Percentiles rank a stretch among this genome's conserved stretches.
phyloP scores from a whole-genome alignment of 1,140 invertebrate genomes.

The Mesaphorura yosii region DNA sequence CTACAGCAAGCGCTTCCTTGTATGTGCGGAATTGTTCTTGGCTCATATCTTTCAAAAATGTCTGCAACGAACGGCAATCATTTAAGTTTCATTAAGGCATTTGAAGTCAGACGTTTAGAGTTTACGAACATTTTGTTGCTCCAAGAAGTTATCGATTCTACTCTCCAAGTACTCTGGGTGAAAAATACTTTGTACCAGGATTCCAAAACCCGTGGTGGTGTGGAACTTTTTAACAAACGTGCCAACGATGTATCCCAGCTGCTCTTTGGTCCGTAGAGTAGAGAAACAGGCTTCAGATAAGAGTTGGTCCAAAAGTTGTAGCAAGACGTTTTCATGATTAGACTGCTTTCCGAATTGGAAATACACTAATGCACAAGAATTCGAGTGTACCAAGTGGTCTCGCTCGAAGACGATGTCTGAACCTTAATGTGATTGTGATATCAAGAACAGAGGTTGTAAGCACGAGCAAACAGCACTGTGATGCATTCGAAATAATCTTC shows the following conservation, averaged over 20 bases:
- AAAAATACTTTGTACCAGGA: slow-evolving; percentile 82
- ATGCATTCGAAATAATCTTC: too few relatives aligned
- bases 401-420: slow-evolving; percentile 58
- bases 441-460: too few relatives aligned
- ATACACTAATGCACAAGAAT: slow-evolving; percentile 74
- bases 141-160: slow-evolving; percentile 75
- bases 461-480: background rate
- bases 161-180: slow-evolving; percentile 70
- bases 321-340: slow-evolving; percentile 62
- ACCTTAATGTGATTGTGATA: too few relatives aligned
- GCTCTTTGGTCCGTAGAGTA: slow-evolving; percentile 75
- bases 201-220: slow-evolving; percentile 70
- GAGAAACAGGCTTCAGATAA: slow-evolving; percentile 85
- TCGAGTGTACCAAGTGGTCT: slow-evolving; percentile 71
- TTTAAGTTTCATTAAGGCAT: slow-evolving; percentile 1
- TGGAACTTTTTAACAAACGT: slow-evolving; percentile 65
- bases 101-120: background rate
- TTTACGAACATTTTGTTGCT: slow-evolving; percentile 57
- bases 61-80: slow-evolving; percentile 37
- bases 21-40: slow-evolving; percentile 75
- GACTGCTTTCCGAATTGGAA: slow-evolving; percentile 76
- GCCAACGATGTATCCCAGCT: slow-evolving; percentile 88
- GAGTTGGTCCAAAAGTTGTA: slow-evolving; percentile 70
- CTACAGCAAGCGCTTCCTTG: slow-evolving; percentile 62
- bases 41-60: slow-evolving; percentile 56